Conservation (phyloP, 2,797 vertebrate species). For the Gymnopithys bicolor region DNA sequence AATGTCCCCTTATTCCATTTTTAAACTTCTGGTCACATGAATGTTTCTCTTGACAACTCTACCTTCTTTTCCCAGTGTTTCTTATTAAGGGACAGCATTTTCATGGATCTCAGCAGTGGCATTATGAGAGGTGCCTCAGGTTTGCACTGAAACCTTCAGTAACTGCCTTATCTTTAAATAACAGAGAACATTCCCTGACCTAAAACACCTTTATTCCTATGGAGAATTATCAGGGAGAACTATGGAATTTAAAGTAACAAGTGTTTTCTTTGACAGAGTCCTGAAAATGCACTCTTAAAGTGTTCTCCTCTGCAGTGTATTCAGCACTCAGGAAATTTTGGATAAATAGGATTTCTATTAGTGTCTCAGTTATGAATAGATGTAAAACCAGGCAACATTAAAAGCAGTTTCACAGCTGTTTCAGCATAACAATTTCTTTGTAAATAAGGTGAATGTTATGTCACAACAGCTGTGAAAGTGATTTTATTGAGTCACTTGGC, state of each 20-base stretch:
- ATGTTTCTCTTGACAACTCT: background rate
- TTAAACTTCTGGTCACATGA: background rate
- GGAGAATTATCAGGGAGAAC: background rate
- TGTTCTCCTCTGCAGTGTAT: background rate
- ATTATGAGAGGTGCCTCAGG: background rate
- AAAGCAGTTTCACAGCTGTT: constrained; percentile 29
- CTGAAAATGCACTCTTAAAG: background rate
- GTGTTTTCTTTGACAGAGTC: background rate
- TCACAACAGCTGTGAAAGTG: constrained; percentile 30
- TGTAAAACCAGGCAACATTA: background rate
- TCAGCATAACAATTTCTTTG: background rate
- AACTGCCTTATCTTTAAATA: background rate
- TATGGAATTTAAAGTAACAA: background rate
- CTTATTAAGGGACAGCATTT: background rate
- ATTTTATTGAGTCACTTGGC: constrained; percentile 4
- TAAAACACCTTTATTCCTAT: background rate
- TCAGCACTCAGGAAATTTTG: background rate
- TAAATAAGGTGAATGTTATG: background rate
- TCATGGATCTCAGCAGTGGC: background rate
- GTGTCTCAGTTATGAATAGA: background rate
- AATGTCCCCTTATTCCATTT: background rate
- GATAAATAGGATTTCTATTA: background rate
- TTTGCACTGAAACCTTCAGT: background rate
- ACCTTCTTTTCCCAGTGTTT: background rate
- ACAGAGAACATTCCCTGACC: background rate